Conservation (phyloP, 2,888 invertebrate species). For the Microdon myrmicae region DNA sequence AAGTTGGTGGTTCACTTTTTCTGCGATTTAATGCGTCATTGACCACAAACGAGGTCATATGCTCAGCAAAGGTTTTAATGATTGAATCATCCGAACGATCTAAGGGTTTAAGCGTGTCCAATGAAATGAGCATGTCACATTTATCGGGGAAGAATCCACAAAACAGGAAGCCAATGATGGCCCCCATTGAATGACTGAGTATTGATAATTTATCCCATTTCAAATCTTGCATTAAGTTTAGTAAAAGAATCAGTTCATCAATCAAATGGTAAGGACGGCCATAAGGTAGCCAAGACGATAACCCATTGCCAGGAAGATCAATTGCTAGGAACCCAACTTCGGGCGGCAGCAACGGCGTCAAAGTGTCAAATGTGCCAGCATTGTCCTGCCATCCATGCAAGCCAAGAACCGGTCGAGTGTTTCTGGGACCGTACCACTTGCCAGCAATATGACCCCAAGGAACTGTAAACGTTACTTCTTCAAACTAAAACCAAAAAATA, state of each 20-base stretch:
- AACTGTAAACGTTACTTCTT: conserved; percentile 76
- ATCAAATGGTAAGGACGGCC: conserved; percentile 68
- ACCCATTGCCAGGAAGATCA: conserved; percentile 79
- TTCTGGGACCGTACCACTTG: conserved; percentile 76
- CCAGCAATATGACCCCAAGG: conserved; percentile 77
- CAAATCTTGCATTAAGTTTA: conserved; percentile 73
- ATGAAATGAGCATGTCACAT: conserved; percentile 63
- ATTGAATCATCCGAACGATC: conserved; percentile 58
- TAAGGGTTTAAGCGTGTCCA: conserved; percentile 64
- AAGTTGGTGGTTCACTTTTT: conserved; percentile 71
- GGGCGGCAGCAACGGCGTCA: conserved; percentile 72
- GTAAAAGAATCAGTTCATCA: conserved; percentile 68
- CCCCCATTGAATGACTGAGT: conserved; percentile 77
- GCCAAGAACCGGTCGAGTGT: conserved; percentile 73
- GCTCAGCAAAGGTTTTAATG: conserved; percentile 63
- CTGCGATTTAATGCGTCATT: conserved; percentile 66
- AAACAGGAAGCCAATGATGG: conserved; percentile 72
- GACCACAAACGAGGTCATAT: conserved; percentile 67
- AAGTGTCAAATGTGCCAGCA: conserved; percentile 78
- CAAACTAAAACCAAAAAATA: conserved; percentile 66
- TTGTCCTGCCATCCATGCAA: conserved; percentile 86
- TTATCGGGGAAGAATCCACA: conserved; percentile 70
- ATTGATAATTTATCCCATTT: conserved; percentile 77
- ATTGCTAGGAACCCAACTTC: conserved; percentile 71
- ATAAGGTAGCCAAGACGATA: conserved; percentile 74